Percentiles rank a stretch among this genome's conserved stretches.
These are phyloP conservation scores for Thumatha senex DNA, from an alignment of 2,888 invertebrate species.

Conservation along the genomic window DNA sequence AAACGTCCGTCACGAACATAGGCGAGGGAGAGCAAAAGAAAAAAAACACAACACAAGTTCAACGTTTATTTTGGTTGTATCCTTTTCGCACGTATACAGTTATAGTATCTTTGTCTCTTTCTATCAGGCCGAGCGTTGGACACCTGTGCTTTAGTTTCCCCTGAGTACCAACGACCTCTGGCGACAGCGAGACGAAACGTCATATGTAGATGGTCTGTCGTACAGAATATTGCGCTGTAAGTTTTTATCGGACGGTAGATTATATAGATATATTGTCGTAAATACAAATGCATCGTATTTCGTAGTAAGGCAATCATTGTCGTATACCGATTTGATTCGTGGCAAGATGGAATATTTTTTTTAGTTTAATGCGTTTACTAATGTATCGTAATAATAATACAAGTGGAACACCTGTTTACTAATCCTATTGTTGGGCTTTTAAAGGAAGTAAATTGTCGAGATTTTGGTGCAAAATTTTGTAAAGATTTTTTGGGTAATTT, in stretches of 20 bases:
- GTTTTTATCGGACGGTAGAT: conserved; percentile 35
- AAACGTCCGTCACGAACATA: conserved; percentile 82
- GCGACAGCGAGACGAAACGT: conserved; percentile 51
- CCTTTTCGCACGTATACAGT: conserved; percentile 52
- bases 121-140: conserved; percentile 77
- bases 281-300: conserved; percentile 75
- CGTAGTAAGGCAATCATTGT: conserved; percentile 79
- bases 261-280: conserved; percentile 40
- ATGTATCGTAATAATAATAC: conserved; percentile 78
- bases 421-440: conserved; percentile 68
- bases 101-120: conserved; percentile 55
- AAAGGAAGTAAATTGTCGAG: conserved; percentile 57
- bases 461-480: conserved; percentile 51
- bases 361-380: conserved; percentile 73
- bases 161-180: conserved; percentile 83
- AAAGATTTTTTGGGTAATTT: conserved; percentile 3
- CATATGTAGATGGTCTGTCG: conserved; percentile 46
- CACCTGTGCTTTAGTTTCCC: conserved; percentile 84
- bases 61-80: conserved; percentile 82
- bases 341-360: conserved; percentile 70
- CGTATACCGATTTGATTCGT: conserved; percentile 82
- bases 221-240: conserved; percentile 49
- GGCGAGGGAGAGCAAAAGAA: conserved; percentile 81
- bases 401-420: conserved; percentile 75
- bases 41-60: conserved; percentile 79